A percentile compares a stretch with the other conserved stretches of the same genome.
Evolutionary conservation across 2,888 invertebrate species (phyloP).

Genomic region (Hirtodrosophila histrioides): DNA sequence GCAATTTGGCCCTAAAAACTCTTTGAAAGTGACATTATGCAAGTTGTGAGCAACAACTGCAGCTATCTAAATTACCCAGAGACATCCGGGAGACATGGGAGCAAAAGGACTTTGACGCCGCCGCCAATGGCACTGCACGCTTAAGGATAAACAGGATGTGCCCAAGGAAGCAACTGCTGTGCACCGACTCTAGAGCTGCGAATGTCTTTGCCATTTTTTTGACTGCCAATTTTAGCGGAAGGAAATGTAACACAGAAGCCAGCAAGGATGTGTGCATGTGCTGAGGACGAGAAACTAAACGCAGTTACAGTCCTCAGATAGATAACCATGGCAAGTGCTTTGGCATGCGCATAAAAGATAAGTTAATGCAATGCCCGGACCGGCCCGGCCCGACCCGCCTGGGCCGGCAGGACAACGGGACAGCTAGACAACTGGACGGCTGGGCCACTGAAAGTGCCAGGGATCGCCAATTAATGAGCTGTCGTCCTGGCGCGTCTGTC

Average conservation of each 20-base stretch:
- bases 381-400: too few species aligned
- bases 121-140: conserved; percentile 32
- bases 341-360: conserved; percentile 75
- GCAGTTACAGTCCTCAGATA: conserved; percentile 19
- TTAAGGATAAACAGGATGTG: conserved; percentile 75
- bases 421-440: conserved; percentile 13
- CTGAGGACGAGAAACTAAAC: conserved; percentile 31
- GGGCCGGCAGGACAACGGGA: background rate
- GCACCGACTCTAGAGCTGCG: conserved; percentile 3
- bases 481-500: conserved; percentile 24
- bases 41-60: conserved; percentile 70
- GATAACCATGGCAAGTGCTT: conserved; percentile 40
- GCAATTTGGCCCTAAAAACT: conserved; percentile 50
- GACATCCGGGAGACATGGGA: conserved; percentile 68
- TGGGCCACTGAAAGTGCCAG: conserved; percentile 19
- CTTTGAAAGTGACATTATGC: conserved; percentile 74
- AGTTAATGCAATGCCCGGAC: conserved; percentile 69
- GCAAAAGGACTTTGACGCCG: conserved; percentile 46
- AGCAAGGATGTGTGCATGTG: conserved; percentile 26
- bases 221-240: conserved; percentile 71
- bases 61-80: conserved; percentile 81
- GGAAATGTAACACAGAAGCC: conserved; percentile 53
- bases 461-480: conserved; percentile 69
- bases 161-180: conserved; percentile 56
- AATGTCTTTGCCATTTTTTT: conserved; percentile 46